These are phyloP conservation scores for Sinodicranocentrus sp. DNA, from an alignment of 2,888 invertebrate genomes.

Conservation along the genomic window DNA sequence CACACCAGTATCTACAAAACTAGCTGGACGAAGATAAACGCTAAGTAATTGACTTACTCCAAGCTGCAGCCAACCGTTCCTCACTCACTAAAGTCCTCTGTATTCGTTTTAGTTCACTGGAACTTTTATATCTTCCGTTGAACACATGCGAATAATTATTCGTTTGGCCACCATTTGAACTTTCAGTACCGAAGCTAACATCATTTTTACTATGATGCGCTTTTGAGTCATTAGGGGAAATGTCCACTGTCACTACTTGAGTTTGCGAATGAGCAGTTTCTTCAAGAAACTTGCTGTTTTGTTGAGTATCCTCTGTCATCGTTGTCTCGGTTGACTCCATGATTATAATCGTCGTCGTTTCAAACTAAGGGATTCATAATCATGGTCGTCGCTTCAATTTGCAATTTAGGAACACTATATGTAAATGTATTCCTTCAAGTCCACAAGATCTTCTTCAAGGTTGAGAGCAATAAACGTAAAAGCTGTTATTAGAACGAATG, in stretches of 20 bases:
- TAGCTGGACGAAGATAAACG: too few species aligned
- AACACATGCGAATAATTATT: constrained; percentile 25
- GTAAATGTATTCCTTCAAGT: not conserved
- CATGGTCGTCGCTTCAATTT: too few species aligned
- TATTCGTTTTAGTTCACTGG: constrained; percentile 51
- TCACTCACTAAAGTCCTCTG: constrained; percentile 64
- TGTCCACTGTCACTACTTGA: constrained; percentile 57
- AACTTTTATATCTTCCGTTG: constrained; percentile 40
- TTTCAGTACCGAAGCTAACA: not conserved
- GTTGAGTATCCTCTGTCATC: constrained; percentile 9
- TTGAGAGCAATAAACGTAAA: not conserved
- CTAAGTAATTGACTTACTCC: constrained; percentile 64
- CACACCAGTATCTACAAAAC: too few species aligned
- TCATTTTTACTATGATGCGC: too few species aligned
- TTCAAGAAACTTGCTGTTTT: constrained; percentile 37
- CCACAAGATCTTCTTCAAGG: constrained; percentile 2
- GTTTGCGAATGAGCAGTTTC: constrained; percentile 40
- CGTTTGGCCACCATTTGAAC: not conserved
- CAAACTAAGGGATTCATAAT: not conserved
- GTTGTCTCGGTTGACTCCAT: constrained; percentile 51
- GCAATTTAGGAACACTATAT: not conserved
- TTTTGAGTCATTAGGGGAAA: too few species aligned
- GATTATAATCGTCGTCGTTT: not conserved
- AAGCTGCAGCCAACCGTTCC: constrained; percentile 52
- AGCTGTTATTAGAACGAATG: constrained; percentile 15